Evolutionary conservation across 2,888 invertebrate genomes (phyloP).

Genomic region (Andrena haemorrhoa): DNA sequence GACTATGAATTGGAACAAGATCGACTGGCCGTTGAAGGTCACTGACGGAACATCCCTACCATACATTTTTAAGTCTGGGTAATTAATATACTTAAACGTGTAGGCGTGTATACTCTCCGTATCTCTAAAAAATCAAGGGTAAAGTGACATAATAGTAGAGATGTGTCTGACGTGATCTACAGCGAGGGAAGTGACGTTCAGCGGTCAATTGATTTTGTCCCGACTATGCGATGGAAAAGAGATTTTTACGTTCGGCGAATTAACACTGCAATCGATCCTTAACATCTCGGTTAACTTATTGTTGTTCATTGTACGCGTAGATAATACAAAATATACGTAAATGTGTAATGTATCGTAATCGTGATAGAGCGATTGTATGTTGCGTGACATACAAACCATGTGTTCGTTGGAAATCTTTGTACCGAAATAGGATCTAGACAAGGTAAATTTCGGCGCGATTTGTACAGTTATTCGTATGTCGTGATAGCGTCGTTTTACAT

Average conservation of each 20-base stretch:
- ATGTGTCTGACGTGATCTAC: not conserved
- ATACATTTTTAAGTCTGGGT: not conserved
- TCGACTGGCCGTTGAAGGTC: not conserved
- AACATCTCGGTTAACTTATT: slow-evolving; percentile 21
- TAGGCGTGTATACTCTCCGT: too few relatives aligned
- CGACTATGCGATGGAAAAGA: not conserved
- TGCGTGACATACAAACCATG: slow-evolving; percentile 57
- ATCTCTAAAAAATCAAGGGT: not conserved
- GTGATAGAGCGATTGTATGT: slow-evolving; percentile 41
- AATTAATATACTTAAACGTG: not conserved
- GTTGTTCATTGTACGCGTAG: slow-evolving; percentile 35
- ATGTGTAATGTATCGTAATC: slow-evolving; percentile 46
- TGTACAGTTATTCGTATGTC: slow-evolving; percentile 49
- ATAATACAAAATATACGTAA: slow-evolving; percentile 44
- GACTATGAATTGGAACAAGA: not conserved
- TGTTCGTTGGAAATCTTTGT: slow-evolving; percentile 66
- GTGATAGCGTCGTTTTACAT: slow-evolving; percentile 56
- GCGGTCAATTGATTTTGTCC: not conserved
- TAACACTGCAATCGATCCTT: slow-evolving; percentile 24
- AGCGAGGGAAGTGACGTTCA: not conserved
- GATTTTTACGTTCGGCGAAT: slow-evolving; percentile 8
- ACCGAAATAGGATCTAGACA: slow-evolving; percentile 49
- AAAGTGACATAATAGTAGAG: not conserved
- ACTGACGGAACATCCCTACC: not conserved
- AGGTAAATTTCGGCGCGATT: slow-evolving; percentile 36